A percentile compares a stretch with the other conserved stretches of the same genome.
Conservation (phyloP, 2,888 invertebrate genomes). For the Melanophora roralis region DNA sequence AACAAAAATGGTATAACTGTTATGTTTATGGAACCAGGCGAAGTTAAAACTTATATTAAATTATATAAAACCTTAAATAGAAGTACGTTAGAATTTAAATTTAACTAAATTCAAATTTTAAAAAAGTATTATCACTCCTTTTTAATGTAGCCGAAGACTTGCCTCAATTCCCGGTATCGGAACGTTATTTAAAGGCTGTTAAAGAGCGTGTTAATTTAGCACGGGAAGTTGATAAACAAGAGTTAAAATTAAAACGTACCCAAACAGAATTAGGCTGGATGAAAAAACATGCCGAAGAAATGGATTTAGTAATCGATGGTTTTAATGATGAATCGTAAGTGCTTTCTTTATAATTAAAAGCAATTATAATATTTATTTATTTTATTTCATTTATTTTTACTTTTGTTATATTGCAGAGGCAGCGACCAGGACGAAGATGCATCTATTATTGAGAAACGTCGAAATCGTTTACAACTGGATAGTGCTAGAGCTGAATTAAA, state of each 20-base stretch:
- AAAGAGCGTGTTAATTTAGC: slow-evolving; percentile 87
- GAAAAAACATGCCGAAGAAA: slow-evolving; percentile 89
- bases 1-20: slow-evolving; percentile 92
- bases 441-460: slow-evolving; percentile 71
- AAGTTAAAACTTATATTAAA: slow-evolving; percentile 87
- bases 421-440: slow-evolving; percentile 75
- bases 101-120: neutral
- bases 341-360: too few species aligned
- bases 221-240: slow-evolving; percentile 86
- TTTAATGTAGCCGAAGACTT: slow-evolving; percentile 84
- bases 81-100: slow-evolving; percentile 81
- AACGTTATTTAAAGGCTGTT: slow-evolving; percentile 80
- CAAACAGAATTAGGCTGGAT: slow-evolving; percentile 89
- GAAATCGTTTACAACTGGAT: slow-evolving; percentile 72
- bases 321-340: slow-evolving; percentile 78
- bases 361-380: slow-evolving; percentile 8
- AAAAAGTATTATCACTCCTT: neutral
- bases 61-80: slow-evolving; percentile 90
- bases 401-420: slow-evolving; percentile 61
- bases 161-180: slow-evolving; percentile 88
- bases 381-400: slow-evolving; percentile 1
- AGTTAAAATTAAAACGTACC: slow-evolving; percentile 81
- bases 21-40: slow-evolving; percentile 92
- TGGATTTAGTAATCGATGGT: slow-evolving; percentile 94
- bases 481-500: slow-evolving; percentile 67